Percentiles rank a stretch among this genome's conserved stretches.
These are phyloP conservation scores for Tolypeutes matacus DNA, from an alignment of 2,797 vertebrate genomes.

Conservation along the genomic window DNA sequence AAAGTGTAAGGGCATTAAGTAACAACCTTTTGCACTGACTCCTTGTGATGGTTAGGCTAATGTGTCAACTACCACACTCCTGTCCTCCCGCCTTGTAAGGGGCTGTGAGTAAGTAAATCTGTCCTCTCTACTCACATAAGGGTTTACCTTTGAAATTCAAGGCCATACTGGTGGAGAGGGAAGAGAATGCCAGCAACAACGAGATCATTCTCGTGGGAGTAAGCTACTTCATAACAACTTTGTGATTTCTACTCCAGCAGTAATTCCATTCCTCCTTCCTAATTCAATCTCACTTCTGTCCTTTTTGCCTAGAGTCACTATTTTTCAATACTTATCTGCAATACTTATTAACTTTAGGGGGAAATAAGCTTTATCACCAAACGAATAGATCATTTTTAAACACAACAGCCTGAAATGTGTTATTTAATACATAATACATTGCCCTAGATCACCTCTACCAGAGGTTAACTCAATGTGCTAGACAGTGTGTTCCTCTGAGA, in stretches of 20 bases:
- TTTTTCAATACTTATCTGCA: background rate
- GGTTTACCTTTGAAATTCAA: slow-evolving; percentile 13
- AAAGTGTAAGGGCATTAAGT: background rate
- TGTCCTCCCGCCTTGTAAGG: background rate
- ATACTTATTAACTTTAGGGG: background rate
- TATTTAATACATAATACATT: background rate
- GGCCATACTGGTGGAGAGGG: background rate
- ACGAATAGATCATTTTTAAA: background rate
- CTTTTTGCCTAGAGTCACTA: background rate
- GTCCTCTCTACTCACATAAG: background rate
- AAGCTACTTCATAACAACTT: background rate
- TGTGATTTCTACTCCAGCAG: background rate
- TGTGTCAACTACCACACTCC: no score
- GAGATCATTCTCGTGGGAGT: background rate
- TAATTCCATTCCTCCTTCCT: background rate
- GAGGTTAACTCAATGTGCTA: background rate
- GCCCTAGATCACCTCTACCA: background rate
- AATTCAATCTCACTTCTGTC: background rate
- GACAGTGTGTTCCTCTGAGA: background rate
- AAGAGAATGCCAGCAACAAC: background rate
- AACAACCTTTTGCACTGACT: background rate
- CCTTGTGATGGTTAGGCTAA: no score
- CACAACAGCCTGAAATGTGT: background rate
- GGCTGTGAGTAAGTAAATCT: background rate
- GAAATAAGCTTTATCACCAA: background rate